Evolutionary conservation across 2,113 vertebrate genomes (phyloP), one percentile per base, ranked within the genome.

Genomic region (Charadrius vociferus): DNA sequence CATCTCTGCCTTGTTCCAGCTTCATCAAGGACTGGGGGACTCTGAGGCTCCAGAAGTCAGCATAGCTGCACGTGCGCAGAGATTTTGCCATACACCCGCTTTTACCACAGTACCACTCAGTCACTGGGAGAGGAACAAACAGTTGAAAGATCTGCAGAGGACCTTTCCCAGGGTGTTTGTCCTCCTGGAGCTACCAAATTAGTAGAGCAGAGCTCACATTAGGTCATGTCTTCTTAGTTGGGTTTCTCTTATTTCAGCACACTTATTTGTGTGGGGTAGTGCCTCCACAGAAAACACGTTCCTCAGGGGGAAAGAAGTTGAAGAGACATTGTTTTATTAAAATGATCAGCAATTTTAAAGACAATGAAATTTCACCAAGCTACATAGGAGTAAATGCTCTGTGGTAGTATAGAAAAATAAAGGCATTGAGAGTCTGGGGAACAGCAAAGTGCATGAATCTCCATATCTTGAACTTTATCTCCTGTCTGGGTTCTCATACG

Each of bases 181-280:
- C 34, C 23, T 77, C 71, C 55, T 23, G 27, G 6, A 79, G 37
- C 53, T 58, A 34, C 7, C 37, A 15, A 10, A n/a, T 36, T 4
- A 39, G 59, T 5, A 30, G 26, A 81, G 65, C 8, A 3, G 41
- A 56, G 58, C 41, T 77, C 17, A 29, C 41, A 5, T 12, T 29
- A 30, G 14, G 52, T 18, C 21, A 45, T 3, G 8, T 26, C 61
- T 10, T 11, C 43, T 21, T 3, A 55, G 45, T 21, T n/a, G 43
- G 5, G 37, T 16, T 58, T 41, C 26, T 73, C 37, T 63, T 37
- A 10, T 12, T 56, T 70, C 45, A 27, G 72, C 26, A 34, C 1
- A 22, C 47, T n/a, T 32, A 18, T 21, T 37, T 12, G n/a, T 1
- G 0, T 2, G 0, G 27, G 21, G 36, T 39, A 55, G 32, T 4